phyloP scores from a whole-genome alignment of 2,113 vertebrate species.

The Furnarius figulus region DNA sequence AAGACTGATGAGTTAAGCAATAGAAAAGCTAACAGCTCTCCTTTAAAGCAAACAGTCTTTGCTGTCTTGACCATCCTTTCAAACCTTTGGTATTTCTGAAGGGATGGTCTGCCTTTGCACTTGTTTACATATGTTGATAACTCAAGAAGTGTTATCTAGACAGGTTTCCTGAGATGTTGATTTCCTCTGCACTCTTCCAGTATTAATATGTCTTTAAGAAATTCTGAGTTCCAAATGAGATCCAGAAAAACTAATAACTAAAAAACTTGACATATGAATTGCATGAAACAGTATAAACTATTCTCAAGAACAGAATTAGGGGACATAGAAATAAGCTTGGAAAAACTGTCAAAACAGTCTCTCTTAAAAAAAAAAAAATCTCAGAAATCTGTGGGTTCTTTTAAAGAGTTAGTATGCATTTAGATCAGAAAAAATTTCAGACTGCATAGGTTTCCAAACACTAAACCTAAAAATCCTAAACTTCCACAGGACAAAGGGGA shows the following conservation, averaged over 20 bases:
- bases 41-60: background rate
- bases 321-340: background rate
- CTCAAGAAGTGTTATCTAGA: background rate
- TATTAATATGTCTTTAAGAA: background rate
- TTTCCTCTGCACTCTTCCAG: background rate
- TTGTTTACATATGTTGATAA: background rate
- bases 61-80: background rate
- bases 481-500: background rate
- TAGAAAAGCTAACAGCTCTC: background rate
- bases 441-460: background rate
- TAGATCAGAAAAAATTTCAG: background rate
- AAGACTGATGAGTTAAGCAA: background rate
- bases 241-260: background rate
- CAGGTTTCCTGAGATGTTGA: background rate
- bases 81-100: background rate
- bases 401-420: background rate
- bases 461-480: background rate
- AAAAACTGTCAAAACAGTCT: background rate
- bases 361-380: background rate
- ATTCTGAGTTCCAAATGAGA: background rate
- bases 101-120: background rate
- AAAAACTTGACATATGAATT: background rate
- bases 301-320: background rate
- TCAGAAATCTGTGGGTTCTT: background rate
- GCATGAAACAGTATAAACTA: background rate